A percentile compares a stretch with the other conserved stretches of the same genome.
These are phyloP conservation scores for Baryphthengus martii DNA, from an alignment of 2,113 vertebrate genomes.

Conservation along the genomic window DNA sequence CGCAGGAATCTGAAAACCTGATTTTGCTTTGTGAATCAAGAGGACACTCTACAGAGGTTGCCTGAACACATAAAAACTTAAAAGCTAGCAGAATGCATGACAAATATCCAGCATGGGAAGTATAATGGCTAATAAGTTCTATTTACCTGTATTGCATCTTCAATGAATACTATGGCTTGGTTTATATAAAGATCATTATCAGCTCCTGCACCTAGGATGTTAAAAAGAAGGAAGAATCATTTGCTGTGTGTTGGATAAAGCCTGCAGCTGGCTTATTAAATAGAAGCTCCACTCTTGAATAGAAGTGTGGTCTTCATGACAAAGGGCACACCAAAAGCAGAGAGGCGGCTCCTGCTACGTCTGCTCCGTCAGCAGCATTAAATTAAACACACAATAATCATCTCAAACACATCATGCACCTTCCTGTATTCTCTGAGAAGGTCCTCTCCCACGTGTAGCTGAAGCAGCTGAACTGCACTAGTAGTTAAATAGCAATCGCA, in stretches of 20 bases:
- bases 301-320: constrained; percentile 62
- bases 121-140: background rate
- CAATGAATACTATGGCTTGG: constrained; percentile 90
- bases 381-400: background rate
- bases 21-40: background rate
- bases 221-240: background rate
- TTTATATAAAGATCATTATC: constrained; percentile 77
- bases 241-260: background rate
- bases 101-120: background rate
- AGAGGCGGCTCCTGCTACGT: constrained; percentile 10
- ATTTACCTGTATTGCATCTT: constrained; percentile 90
- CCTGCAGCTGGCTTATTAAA: background rate
- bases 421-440: background rate
- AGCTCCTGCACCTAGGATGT: constrained; percentile 1
- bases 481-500: background rate
- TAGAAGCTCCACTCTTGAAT: constrained; percentile 64
- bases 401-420: background rate
- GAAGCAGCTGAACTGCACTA: background rate
- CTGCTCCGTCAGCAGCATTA: background rate
- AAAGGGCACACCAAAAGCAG: constrained; percentile 63
- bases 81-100: background rate
- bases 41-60: fast-evolving
- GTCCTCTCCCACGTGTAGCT: background rate
- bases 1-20: background rate
- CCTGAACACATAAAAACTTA: background rate